Conservation (phyloP, 2,797 vertebrate species). For the Gambelia wislizenii region DNA sequence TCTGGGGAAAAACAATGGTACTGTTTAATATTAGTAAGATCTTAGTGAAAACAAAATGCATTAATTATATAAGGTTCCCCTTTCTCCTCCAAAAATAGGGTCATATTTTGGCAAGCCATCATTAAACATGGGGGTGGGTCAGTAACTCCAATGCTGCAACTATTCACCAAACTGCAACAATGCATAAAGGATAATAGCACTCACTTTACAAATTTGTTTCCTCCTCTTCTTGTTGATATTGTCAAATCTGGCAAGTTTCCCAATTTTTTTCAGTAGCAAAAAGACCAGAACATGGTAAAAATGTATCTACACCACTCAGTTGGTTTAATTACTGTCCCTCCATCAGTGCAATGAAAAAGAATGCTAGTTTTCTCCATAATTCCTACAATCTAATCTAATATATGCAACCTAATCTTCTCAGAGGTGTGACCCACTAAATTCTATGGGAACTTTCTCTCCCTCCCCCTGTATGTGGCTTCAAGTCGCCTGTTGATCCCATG, state of each 20-base stretch:
- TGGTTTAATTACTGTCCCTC: neutral
- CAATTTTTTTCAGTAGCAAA: neutral
- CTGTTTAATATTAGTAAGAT: slow-evolving; percentile 4
- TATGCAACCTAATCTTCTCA: no score
- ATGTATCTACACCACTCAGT: neutral
- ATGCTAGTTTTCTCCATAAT: neutral
- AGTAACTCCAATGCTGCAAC: neutral
- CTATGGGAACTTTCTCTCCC: no score
- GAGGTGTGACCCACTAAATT: neutral
- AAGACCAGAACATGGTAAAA: neutral
- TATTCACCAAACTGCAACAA: neutral
- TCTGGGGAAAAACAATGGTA: neutral
- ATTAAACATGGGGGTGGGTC: neutral
- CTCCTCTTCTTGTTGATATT: no score
- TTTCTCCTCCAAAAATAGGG: neutral
- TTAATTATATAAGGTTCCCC: neutral
- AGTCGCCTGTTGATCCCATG: no score
- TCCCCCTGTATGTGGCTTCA: no score
- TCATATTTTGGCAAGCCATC: slow-evolving; percentile 1
- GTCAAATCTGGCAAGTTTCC: neutral
- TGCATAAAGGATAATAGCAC: no score
- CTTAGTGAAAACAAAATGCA: slow-evolving; percentile 15
- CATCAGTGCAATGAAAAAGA: neutral
- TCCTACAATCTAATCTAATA: neutral
- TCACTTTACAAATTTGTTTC: no score